Evolutionary conservation across 2,797 vertebrate species (phyloP).

Genomic region (Darevskia mixta): DNA sequence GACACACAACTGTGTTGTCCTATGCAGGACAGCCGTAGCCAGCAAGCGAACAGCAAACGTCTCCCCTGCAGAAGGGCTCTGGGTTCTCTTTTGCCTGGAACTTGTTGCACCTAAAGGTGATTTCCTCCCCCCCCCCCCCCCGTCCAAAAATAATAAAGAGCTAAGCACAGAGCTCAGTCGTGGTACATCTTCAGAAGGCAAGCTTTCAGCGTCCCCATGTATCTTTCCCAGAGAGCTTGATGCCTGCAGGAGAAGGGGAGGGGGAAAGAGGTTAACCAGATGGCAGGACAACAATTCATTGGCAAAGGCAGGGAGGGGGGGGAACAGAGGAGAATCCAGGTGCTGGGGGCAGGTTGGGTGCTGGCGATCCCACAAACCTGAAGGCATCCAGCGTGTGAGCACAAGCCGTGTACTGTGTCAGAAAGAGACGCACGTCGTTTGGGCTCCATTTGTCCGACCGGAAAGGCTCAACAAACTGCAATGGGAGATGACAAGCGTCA

Average conservation of each 20-base stretch:
- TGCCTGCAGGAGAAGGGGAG: slow-evolving; percentile 78
- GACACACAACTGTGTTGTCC: too few relatives aligned
- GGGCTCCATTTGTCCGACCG: slow-evolving; percentile 88
- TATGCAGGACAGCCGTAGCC: neutral
- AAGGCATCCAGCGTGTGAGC: slow-evolving; percentile 89
- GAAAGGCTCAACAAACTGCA: slow-evolving; percentile 91
- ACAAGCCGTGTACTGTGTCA: slow-evolving; percentile 90
- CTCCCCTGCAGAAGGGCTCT: neutral
- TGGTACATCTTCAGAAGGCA: slow-evolving; percentile 93
- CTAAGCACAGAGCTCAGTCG: slow-evolving; percentile 74
- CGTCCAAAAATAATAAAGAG: neutral
- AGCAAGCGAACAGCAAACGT: neutral
- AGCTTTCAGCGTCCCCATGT: slow-evolving; percentile 90
- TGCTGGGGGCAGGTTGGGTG: neutral
- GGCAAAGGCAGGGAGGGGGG: neutral
- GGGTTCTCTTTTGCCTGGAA: neutral
- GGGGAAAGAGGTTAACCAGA: neutral
- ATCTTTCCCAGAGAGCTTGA: slow-evolving; percentile 91
- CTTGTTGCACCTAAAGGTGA: neutral
- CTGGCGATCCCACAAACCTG: slow-evolving; percentile 81
- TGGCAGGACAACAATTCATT: too few relatives aligned
- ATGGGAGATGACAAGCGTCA: neutral
- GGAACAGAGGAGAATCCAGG: too few relatives aligned
- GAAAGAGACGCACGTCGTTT: slow-evolving; percentile 86
- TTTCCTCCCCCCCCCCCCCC: neutral